Evolutionary conservation across 2,888 invertebrate genomes (phyloP).

Genomic region (Steinernema carpocapsae): DNA sequence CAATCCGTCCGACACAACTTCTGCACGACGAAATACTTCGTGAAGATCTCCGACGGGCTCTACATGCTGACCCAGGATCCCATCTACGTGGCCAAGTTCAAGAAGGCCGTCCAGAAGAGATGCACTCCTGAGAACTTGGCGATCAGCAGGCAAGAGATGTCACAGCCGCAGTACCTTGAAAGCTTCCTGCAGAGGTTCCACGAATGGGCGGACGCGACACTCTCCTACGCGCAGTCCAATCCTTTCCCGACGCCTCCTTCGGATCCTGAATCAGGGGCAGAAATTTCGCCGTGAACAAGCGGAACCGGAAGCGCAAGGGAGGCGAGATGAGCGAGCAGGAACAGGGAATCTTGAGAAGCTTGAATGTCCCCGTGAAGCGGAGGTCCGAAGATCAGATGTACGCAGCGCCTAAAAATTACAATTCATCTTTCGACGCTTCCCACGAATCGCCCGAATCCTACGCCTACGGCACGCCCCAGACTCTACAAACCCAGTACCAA

Average conservation of each 20-base stretch:
- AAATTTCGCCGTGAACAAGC: not conserved
- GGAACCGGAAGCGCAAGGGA: not conserved
- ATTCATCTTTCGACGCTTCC: too few species aligned
- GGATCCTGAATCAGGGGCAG: not conserved
- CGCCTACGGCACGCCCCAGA: too few species aligned
- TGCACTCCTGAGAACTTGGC: not conserved
- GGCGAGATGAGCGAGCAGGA: not conserved
- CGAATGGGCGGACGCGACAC: not conserved
- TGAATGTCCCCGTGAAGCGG: not conserved
- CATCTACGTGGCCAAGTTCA: not conserved
- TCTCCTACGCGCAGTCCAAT: not conserved
- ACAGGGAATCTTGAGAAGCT: not conserved
- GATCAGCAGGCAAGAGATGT: not conserved
- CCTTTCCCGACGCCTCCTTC: not conserved
- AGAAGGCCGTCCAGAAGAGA: not conserved
- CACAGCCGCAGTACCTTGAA: not conserved
- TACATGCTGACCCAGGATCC: not conserved
- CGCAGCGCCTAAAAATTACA: too few species aligned
- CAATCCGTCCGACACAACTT: constrained; percentile 3
- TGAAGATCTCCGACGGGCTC: constrained; percentile 6
- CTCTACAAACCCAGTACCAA: too few species aligned
- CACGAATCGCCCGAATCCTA: too few species aligned
- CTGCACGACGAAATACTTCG: constrained; percentile 22
- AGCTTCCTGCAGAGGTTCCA: not conserved
- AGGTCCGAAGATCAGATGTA: not conserved